phyloP scores from a whole-genome alignment of 2,113 vertebrate species.

The Ardeotis arabs region DNA sequence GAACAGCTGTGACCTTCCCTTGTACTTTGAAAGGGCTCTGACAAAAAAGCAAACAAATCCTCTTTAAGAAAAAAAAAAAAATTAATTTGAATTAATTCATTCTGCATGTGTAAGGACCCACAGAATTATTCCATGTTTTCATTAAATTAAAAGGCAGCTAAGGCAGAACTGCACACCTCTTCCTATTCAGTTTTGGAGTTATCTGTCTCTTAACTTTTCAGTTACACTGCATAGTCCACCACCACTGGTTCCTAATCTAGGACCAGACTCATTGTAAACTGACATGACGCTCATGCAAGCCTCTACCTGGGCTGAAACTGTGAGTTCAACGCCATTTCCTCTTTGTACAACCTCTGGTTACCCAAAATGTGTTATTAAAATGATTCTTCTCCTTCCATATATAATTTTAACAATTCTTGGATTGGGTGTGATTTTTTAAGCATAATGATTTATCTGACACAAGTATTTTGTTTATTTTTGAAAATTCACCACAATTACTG shows the following conservation, averaged over 20 bases:
- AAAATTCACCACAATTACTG: neutral
- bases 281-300: rapidly evolving
- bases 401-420: neutral
- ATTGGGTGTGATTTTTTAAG: neutral
- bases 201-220: neutral
- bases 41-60: neutral
- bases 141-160: neutral
- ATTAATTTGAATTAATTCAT: neutral
- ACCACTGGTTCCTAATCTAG: neutral
- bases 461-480: neutral
- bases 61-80: neutral
- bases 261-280: neutral
- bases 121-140: neutral
- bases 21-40: neutral
- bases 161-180: neutral
- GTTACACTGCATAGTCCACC: neutral
- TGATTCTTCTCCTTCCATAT: neutral
- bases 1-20: slow-evolving; percentile 49
- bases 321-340: neutral
- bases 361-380: neutral
- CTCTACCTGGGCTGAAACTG: neutral
- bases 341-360: neutral
- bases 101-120: neutral
- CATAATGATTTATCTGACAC: neutral
- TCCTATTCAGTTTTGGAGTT: neutral